Evolutionary conservation across 1,140 invertebrate genomes (phyloP).

Genomic region (Pteromalus puparum): DNA sequence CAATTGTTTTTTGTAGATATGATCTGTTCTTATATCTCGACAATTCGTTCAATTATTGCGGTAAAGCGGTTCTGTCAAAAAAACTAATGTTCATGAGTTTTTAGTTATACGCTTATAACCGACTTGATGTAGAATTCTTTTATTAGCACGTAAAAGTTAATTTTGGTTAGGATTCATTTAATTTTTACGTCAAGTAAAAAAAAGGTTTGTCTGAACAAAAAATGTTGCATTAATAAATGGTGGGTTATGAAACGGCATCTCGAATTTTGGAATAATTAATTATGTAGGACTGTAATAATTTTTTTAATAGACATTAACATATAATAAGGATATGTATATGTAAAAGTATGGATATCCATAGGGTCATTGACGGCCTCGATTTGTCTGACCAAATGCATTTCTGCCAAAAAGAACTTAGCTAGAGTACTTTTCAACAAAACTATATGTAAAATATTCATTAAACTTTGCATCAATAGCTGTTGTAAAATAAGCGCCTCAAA

Average conservation of each 20-base stretch:
- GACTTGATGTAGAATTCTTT: slow-evolving; percentile 30
- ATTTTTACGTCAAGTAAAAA: slow-evolving; percentile 6
- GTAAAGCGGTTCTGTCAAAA: not conserved
- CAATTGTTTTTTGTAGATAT: slow-evolving; percentile 35
- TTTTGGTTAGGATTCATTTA: slow-evolving; percentile 23
- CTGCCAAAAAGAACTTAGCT: slow-evolving; percentile 44
- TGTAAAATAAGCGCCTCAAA: slow-evolving; percentile 21
- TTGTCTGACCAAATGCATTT: slow-evolving; percentile 40
- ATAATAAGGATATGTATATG: not conserved
- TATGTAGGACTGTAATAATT: slow-evolving; percentile 29
- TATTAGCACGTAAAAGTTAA: slow-evolving; percentile 3
- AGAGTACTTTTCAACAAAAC: slow-evolving; percentile 27
- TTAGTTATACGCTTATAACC: slow-evolving; percentile 21
- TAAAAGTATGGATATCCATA: slow-evolving; percentile 25
- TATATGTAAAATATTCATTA: slow-evolving; percentile 36
- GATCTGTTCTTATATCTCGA: slow-evolving; percentile 2
- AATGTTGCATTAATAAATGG: slow-evolving; percentile 10
- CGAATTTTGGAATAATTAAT: slow-evolving; percentile 32
- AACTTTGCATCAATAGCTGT: slow-evolving; percentile 33
- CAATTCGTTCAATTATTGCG: not conserved
- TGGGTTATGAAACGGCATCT: slow-evolving; percentile 12
- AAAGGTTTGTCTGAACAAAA: not conserved
- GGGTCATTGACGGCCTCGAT: slow-evolving; percentile 20
- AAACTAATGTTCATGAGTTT: slow-evolving; percentile 22
- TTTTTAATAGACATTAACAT: slow-evolving; percentile 32